Percentiles rank a stretch among this genome's conserved stretches.
These are phyloP conservation scores for Helicolenus hilgendorfi DNA, from an alignment of 2,797 vertebrate species.

Conservation along the genomic window DNA sequence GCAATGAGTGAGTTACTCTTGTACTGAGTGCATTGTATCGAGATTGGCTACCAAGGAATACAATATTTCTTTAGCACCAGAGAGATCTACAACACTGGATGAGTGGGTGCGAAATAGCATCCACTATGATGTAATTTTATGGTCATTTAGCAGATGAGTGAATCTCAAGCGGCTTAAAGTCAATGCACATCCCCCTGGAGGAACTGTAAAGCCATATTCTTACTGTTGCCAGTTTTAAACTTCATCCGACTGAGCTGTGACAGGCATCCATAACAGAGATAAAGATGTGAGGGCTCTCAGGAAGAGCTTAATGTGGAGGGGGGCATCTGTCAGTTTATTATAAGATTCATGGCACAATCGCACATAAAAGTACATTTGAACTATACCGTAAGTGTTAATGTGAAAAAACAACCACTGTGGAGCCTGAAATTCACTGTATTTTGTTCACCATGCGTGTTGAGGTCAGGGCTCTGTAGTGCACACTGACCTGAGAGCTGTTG, in stretches of 20 bases:
- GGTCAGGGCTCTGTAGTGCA: constrained; percentile 14
- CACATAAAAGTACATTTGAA: constrained; percentile 6
- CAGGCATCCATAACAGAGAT: constrained; percentile 59
- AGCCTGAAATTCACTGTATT: not conserved
- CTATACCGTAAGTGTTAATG: not conserved
- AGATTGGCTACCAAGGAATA: constrained; percentile 41
- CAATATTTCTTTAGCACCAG: constrained; percentile 40
- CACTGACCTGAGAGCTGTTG: constrained; percentile 26
- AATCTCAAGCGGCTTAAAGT: constrained; percentile 79
- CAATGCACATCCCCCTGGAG: constrained; percentile 69
- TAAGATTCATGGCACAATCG: constrained; percentile 16
- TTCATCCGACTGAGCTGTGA: constrained; percentile 62
- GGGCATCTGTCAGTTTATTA: constrained; percentile 54
- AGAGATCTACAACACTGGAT: constrained; percentile 41
- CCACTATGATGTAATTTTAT: constrained; percentile 77
- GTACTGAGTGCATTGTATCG: not conserved
- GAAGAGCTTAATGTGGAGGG: constrained; percentile 26
- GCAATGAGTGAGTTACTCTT: constrained; percentile 96
- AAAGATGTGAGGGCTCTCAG: constrained; percentile 52
- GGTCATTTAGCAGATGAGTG: constrained; percentile 83
- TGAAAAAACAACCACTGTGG: not conserved
- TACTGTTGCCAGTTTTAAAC: constrained; percentile 64
- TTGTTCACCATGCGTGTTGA: constrained; percentile 3
- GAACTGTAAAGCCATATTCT: constrained; percentile 72
- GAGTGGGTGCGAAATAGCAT: constrained; percentile 68